Base-by-base conservation (phyloP, 2,113 vertebrate species). In the Eurystomus gularis region DNA sequence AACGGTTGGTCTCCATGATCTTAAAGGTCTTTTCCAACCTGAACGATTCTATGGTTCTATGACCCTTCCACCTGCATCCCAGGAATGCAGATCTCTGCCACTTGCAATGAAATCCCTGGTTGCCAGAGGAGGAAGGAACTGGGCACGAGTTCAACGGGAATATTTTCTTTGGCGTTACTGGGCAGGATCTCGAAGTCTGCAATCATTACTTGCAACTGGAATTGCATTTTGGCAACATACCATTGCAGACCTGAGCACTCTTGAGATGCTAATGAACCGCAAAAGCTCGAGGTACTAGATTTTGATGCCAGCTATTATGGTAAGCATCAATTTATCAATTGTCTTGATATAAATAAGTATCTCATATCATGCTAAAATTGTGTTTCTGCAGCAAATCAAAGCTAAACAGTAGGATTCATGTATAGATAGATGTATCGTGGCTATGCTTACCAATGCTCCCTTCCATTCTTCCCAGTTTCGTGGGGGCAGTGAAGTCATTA, bases 271-370 rank as follows among this genome's bases (percentile, higher is more conserved):
- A 91, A 92, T 61, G 58, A 97, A 62, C 69, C 52, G 69, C 83
- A 94, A 15, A 90, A 84, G 60, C 55, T 83, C 0, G 0, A 94
- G 69, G 69, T 90, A 71, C 76, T 84, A 65, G 82, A 86, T 92
- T 78, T 55, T 84, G 69, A 60, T 93, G 72, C 69, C 86, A 83
- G 42, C 48, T 90, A 60, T 90, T 83, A 55, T 4, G 19, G 64
- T 92, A 84, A 61, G 60, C 76, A 88, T 84, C 77, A 86, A 88
- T 94, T 96, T 94, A 76, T 94, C 94, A 95, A 82, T 93, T 79
- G 71, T 80, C 64, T 86, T 75, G 52, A 66, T 96, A 83, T 33
- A 92, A 91, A 86, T 62, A 6, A 83, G 48, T 37, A 17, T 81
- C 61, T 61, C n/a, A 6, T 40, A 71, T 82, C 29, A 69, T 24